Conservation (phyloP, 2,113 vertebrate species). For the Hyaena hyaena region DNA sequence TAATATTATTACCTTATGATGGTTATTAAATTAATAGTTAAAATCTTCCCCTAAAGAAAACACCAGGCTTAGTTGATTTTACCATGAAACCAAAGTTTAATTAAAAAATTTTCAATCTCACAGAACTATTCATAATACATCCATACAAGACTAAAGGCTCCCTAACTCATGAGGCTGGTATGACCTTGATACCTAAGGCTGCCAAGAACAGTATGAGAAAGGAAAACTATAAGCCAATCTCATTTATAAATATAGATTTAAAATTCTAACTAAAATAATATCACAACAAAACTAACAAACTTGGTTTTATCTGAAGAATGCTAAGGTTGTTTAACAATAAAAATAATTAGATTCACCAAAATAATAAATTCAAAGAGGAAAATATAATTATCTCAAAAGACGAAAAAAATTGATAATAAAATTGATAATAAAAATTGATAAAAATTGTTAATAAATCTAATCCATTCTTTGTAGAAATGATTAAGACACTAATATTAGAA, state of each 20-base stretch:
- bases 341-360: background rate
- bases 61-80: background rate
- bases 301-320: background rate
- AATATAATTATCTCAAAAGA: slow-evolving; percentile 13
- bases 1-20: background rate
- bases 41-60: background rate
- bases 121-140: background rate
- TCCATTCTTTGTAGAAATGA: background rate
- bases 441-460: background rate
- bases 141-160: background rate
- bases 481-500: background rate
- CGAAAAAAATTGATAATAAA: background rate
- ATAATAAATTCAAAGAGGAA: background rate
- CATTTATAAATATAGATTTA: background rate
- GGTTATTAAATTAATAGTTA: background rate
- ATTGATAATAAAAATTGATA: background rate
- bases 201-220: background rate
- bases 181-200: background rate
- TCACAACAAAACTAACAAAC: background rate
- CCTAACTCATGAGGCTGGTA: background rate
- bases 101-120: background rate
- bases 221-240: background rate
- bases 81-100: background rate
- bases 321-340: background rate
- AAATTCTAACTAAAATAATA: background rate